Evolutionary conservation across 2,113 vertebrate genomes (phyloP).

Genomic region (Myotis brandtii): DNA sequence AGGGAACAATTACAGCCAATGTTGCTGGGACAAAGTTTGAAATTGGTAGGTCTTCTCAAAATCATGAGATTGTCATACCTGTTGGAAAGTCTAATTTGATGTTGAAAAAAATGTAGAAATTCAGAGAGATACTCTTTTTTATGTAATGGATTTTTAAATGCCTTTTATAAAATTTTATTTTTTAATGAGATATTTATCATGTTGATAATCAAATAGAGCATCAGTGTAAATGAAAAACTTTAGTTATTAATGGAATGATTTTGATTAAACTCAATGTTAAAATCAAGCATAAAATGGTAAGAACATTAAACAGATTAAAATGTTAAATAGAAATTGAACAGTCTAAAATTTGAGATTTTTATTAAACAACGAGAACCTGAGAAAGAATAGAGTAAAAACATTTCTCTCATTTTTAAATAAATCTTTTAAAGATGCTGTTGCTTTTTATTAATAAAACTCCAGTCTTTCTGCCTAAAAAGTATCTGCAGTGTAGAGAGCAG

Average conservation of each 20-base stretch:
- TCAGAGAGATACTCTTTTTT: not conserved
- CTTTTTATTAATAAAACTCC: not conserved
- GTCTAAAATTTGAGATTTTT: slow-evolving; percentile 1
- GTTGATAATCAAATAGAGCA: not conserved
- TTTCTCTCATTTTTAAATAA: not conserved
- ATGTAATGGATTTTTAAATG: slow-evolving; percentile 46
- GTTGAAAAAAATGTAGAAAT: slow-evolving; percentile 44
- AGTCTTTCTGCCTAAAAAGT: not conserved
- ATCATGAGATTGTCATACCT: slow-evolving; percentile 55
- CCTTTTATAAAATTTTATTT: slow-evolving; percentile 43
- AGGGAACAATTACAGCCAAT: slow-evolving; percentile 94
- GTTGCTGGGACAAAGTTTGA: slow-evolving; percentile 97
- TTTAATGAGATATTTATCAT: slow-evolving; percentile 50
- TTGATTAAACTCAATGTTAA: slow-evolving; percentile 31
- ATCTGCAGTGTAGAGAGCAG: not conserved
- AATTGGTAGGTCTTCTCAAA: slow-evolving; percentile 91
- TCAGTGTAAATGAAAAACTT: not conserved
- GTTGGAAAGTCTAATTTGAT: not conserved
- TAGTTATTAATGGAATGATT: not conserved
- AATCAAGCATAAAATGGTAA: slow-evolving; percentile 19
- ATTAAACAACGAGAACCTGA: not conserved
- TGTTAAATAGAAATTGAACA: not conserved
- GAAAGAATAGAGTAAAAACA: not conserved
- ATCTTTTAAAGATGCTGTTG: not conserved
- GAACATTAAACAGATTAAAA: slow-evolving; percentile 20